Percentiles rank a stretch among this genome's conserved stretches.
Evolutionary conservation across 1,140 invertebrate species (phyloP).

Genomic region (Zaprionus taronus): DNA sequence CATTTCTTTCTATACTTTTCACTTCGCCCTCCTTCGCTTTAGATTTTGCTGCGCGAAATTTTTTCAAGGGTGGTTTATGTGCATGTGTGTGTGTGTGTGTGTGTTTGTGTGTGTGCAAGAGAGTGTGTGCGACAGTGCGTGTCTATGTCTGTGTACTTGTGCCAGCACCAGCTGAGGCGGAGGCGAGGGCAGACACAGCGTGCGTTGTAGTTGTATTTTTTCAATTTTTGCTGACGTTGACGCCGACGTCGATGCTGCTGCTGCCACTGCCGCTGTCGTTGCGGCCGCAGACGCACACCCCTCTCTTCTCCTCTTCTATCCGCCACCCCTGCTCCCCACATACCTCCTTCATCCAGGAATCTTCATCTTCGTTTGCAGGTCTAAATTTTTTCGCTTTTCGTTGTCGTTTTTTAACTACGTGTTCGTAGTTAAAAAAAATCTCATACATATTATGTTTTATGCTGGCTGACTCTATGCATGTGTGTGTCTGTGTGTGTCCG

Average conservation of each 20-base stretch:
- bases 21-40: slow-evolving; percentile 55
- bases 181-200: slow-evolving; percentile 37
- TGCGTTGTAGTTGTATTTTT: slow-evolving; percentile 66
- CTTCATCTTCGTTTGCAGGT: slow-evolving; percentile 57
- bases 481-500: slow-evolving; percentile 29
- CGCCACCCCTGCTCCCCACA: neutral
- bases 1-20: slow-evolving; percentile 81
- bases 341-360: slow-evolving; percentile 25
- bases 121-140: slow-evolving; percentile 38
- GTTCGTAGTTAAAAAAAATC: slow-evolving; percentile 84
- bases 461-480: slow-evolving; percentile 51
- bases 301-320: slow-evolving; percentile 42
- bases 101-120: slow-evolving; percentile 34
- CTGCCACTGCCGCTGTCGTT: slow-evolving; percentile 10
- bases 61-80: slow-evolving; percentile 73
- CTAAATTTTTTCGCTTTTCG: slow-evolving; percentile 58
- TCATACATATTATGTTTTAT: slow-evolving; percentile 82
- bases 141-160: slow-evolving; percentile 27
- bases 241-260: slow-evolving; percentile 27
- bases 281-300: slow-evolving; percentile 30
- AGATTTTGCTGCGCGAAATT: slow-evolving; percentile 79
- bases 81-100: slow-evolving; percentile 40
- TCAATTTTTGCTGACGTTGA: slow-evolving; percentile 70
- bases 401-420: slow-evolving; percentile 79
- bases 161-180: slow-evolving; percentile 35